phyloP scores from a whole-genome alignment of 1,140 invertebrate genomes.

The Lordiphosa collinella region DNA sequence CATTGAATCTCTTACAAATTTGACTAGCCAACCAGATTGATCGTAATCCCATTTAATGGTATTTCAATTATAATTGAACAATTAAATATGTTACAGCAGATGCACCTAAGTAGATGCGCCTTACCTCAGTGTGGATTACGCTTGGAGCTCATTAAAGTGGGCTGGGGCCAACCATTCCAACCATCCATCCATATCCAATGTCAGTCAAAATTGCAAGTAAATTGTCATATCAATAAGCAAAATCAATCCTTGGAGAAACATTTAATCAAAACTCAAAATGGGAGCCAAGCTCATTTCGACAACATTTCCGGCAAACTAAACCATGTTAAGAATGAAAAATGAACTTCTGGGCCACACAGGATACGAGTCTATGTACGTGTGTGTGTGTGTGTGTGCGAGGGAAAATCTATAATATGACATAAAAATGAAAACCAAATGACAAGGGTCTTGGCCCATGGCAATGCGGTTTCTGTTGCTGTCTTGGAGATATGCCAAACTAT shows the following conservation, averaged over 20 bases:
- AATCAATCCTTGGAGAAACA: conserved; percentile 48
- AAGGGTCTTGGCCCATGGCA: conserved; percentile 56
- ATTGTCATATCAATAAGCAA: conserved; percentile 38
- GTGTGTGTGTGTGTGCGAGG: conserved; percentile 8
- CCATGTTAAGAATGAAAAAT: conserved; percentile 75
- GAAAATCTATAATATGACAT: conserved; percentile 73
- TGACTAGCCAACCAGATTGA: conserved; percentile 29
- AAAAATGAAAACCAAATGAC: conserved; percentile 75
- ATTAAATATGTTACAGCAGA: conserved; percentile 57
- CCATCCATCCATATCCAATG: conserved; percentile 1
- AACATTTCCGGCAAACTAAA: conserved; percentile 70
- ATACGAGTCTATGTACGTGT: too few relatives aligned
- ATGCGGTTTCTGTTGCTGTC: conserved; percentile 48
- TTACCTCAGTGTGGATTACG: conserved; percentile 54
- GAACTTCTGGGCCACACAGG: conserved; percentile 30
- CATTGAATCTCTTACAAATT: conserved; percentile 9
- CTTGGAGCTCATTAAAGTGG: conserved; percentile 45
- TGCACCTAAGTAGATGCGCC: too few relatives aligned
- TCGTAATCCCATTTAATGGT: conserved; percentile 39
- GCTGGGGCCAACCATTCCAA: too few relatives aligned
- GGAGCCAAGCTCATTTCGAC: conserved; percentile 54
- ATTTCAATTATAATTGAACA: conserved; percentile 59
- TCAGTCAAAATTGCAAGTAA: conserved; percentile 28
- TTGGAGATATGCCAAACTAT: conserved; percentile 72
- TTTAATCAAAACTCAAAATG: conserved; percentile 61